These are phyloP conservation scores for Pteruthius melanotis DNA, from an alignment of 2,113 vertebrate genomes.

Conservation along the genomic window DNA sequence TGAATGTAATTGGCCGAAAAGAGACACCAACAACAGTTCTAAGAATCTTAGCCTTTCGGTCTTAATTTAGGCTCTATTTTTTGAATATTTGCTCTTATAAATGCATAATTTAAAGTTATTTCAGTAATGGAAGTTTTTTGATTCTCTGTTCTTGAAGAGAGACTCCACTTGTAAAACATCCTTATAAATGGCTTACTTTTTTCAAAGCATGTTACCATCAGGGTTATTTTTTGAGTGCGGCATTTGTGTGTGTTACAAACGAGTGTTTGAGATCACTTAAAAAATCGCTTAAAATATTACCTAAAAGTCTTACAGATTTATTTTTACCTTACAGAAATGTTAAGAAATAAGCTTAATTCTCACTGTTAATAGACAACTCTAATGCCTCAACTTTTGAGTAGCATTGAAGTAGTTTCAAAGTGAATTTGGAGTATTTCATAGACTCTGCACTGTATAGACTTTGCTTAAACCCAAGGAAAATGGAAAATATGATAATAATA, in stretches of 20 bases:
- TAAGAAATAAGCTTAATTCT: background rate
- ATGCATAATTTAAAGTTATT: background rate
- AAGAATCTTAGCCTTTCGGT: background rate
- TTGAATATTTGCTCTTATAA: background rate
- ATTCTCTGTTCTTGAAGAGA: background rate
- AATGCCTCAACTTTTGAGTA: background rate
- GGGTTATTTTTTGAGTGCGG: background rate
- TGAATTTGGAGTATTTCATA: background rate
- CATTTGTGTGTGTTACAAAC: background rate
- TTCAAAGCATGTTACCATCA: background rate
- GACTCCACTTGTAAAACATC: background rate
- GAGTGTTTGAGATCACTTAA: background rate
- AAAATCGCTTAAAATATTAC: background rate
- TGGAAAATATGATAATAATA: background rate
- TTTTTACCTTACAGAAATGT: constrained; percentile 1
- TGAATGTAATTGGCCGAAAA: background rate
- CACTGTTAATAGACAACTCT: background rate
- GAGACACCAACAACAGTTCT: background rate
- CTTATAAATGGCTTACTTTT: background rate
- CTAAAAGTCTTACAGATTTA: background rate
- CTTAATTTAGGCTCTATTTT: background rate
- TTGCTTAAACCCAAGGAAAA: background rate
- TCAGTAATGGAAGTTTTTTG: background rate
- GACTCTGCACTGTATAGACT: background rate
- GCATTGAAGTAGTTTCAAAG: background rate